Percentiles rank a stretch among this genome's conserved stretches.
Conservation (phyloP, 1,140 invertebrate genomes). For the Drosophila quadrilineata region DNA sequence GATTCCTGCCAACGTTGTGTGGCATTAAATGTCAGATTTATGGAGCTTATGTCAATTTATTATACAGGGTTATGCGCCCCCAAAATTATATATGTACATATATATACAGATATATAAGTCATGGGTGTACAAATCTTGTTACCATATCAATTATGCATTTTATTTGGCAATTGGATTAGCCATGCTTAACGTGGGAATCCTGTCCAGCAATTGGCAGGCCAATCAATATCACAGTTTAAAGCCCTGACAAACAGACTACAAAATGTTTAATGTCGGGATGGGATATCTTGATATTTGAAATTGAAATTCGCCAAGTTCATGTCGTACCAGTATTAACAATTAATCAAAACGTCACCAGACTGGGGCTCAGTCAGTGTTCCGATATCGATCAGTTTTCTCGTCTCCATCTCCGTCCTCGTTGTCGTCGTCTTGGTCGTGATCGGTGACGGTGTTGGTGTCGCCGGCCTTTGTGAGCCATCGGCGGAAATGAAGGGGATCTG, state of each 20-base stretch:
- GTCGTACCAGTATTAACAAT: slow-evolving; percentile 30
- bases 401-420: slow-evolving; percentile 7
- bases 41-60: slow-evolving; percentile 46
- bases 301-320: slow-evolving; percentile 33
- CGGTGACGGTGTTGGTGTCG: too few species aligned
- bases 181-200: slow-evolving; percentile 60
- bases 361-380: slow-evolving; percentile 29
- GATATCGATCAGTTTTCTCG: slow-evolving; percentile 52
- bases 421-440: too few species aligned
- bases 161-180: slow-evolving; percentile 55
- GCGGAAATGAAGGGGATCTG: slow-evolving; percentile 52
- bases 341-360: slow-evolving; percentile 73
- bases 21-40: slow-evolving; percentile 79
- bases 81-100: too few species aligned
- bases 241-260: slow-evolving; percentile 8
- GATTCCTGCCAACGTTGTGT: slow-evolving; percentile 45
- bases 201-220: slow-evolving; percentile 21
- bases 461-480: slow-evolving; percentile 61
- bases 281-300: slow-evolving; percentile 33
- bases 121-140: slow-evolving; percentile 47
- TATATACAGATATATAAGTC: too few species aligned
- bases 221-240: slow-evolving; percentile 46
- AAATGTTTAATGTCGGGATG: too few species aligned
- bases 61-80: slow-evolving; percentile 21
- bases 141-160: slow-evolving; percentile 71